Evolutionary conservation across 2,113 vertebrate species (phyloP).

Genomic region (Rhinogobius similis): DNA sequence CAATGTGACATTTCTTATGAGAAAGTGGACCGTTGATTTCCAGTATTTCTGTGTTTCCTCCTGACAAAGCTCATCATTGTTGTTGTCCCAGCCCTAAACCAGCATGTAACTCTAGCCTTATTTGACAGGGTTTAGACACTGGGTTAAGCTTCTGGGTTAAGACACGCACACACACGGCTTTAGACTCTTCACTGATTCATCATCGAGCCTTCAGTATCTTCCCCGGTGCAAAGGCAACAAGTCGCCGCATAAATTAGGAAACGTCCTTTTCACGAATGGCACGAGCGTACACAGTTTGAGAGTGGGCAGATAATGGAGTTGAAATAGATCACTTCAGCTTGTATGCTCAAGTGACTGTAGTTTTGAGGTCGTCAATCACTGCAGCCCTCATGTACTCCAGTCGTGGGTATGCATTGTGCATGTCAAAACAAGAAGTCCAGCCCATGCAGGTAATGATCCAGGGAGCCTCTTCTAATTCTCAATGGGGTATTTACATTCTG

Average conservation of each 20-base stretch:
- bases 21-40: conserved; percentile 69
- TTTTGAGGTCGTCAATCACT: conserved; percentile 39
- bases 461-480: conserved; percentile 22
- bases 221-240: background rate
- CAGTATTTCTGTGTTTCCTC: conserved; percentile 76
- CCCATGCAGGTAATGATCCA: conserved; percentile 45
- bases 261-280: background rate
- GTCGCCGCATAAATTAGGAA: background rate
- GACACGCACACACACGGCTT: conserved; percentile 1
- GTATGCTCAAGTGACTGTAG: conserved; percentile 52
- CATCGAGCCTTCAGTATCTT: background rate
- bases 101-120: conserved; percentile 62
- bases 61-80: conserved; percentile 59
- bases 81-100: conserved; percentile 58
- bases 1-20: conserved; percentile 39
- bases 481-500: conserved; percentile 33
- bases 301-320: conserved; percentile 6
- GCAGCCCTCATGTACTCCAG: conserved; percentile 41
- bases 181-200: background rate
- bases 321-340: conserved; percentile 10
- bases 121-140: conserved; percentile 50
- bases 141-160: conserved; percentile 38
- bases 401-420: conserved; percentile 27
- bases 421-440: conserved; percentile 67
- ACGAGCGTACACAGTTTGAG: background rate